Percentiles rank a stretch among this genome's conserved stretches.
Evolutionary conservation across 2,888 invertebrate species (phyloP).

Genomic region (Drepana falcataria): DNA sequence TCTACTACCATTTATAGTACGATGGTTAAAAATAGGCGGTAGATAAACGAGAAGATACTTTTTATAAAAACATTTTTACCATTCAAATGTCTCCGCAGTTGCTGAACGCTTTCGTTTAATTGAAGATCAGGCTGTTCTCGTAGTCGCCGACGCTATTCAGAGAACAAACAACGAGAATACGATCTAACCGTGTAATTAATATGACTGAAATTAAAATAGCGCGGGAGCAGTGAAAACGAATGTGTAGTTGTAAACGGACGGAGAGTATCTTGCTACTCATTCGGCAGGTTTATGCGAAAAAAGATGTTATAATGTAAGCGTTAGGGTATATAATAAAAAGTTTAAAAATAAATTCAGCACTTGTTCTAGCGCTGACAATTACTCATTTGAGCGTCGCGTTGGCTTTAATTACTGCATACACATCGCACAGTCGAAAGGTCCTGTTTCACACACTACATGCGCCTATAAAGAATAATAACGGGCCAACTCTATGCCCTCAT

Average conservation of each 20-base stretch:
- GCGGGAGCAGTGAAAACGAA: slow-evolving; percentile 41
- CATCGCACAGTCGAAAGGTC: slow-evolving; percentile 20
- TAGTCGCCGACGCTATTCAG: slow-evolving; percentile 30
- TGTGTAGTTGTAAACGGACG: slow-evolving; percentile 32
- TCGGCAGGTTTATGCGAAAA: slow-evolving; percentile 7
- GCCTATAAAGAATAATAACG: too few species aligned
- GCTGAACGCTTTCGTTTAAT: slow-evolving; percentile 42
- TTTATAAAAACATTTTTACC: slow-evolving; percentile 41
- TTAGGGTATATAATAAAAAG: background rate
- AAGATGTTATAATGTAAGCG: slow-evolving; percentile 10
- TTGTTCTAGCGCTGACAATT: slow-evolving; percentile 23
- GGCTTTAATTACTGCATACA: slow-evolving; percentile 36
- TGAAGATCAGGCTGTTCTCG: slow-evolving; percentile 35
- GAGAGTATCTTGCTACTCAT: slow-evolving; percentile 15
- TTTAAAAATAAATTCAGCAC: background rate
- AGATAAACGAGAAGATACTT: slow-evolving; percentile 35
- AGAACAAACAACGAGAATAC: slow-evolving; percentile 33
- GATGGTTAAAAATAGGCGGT: slow-evolving; percentile 46
- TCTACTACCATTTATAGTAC: slow-evolving; percentile 35
- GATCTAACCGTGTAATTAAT: slow-evolving; percentile 42
- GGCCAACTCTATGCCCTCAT: too few species aligned
- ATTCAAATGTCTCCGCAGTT: slow-evolving; percentile 52
- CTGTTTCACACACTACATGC: slow-evolving; percentile 10
- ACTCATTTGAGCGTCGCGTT: slow-evolving; percentile 33
- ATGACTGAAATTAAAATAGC: slow-evolving; percentile 46